phyloP scores from a whole-genome alignment of 2,797 vertebrate genomes.

The Chelon labrosus region DNA sequence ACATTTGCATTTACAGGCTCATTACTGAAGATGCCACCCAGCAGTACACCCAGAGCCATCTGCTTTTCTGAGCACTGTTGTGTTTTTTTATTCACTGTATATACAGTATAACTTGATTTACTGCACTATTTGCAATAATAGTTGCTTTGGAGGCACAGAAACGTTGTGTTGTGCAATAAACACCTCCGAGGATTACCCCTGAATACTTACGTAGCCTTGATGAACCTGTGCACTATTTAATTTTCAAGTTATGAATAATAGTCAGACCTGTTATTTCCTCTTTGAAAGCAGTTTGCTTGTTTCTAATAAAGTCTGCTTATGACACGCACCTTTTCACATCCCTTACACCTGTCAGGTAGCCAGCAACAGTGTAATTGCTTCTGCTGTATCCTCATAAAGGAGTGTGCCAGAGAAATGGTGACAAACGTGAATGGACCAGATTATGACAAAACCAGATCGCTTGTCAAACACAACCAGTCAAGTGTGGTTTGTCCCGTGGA shows the following conservation, averaged over 20 bases:
- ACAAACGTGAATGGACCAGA: conserved; percentile 30
- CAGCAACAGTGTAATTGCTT: conserved; percentile 45
- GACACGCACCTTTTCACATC: conserved; percentile 11
- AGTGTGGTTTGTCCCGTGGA: not conserved
- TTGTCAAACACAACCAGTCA: not conserved
- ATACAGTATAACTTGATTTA: conserved; percentile 4
- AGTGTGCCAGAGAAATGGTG: conserved; percentile 8
- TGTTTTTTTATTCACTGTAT: not conserved
- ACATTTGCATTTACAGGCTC: conserved; percentile 28
- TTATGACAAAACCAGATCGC: conserved; percentile 9
- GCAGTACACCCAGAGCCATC: not conserved
- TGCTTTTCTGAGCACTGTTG: not conserved
- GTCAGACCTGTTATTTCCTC: conserved; percentile 20
- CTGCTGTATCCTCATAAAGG: conserved; percentile 34
- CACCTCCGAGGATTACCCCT: conserved; percentile 19
- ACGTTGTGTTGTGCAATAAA: not conserved
- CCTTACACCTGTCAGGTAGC: conserved; percentile 26
- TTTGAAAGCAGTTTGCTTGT: conserved; percentile 28
- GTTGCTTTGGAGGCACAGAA: not conserved
- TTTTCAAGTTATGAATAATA: conserved; percentile 33
- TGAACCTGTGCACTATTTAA: conserved; percentile 35
- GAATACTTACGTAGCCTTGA: conserved; percentile 32
- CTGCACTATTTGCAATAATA: not conserved
- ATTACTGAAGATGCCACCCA: conserved; percentile 12
- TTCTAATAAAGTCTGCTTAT: conserved; percentile 37